These are phyloP conservation scores for Datnioides undecimradiatus DNA, from an alignment of 2,113 vertebrate genomes.

Conservation along the genomic window DNA sequence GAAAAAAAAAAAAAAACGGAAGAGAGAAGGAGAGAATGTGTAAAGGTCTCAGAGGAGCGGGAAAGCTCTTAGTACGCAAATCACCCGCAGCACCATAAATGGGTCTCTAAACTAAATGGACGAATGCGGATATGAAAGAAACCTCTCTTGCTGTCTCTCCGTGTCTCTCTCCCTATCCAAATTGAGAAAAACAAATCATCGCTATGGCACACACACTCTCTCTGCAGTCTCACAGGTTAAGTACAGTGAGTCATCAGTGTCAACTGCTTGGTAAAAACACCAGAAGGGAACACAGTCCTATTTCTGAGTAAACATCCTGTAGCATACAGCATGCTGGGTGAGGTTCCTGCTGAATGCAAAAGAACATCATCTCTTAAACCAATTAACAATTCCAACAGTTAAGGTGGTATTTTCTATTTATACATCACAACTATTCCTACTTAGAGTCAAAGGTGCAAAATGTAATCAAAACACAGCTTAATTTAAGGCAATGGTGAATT, in stretches of 20 bases:
- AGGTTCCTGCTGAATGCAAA: background rate
- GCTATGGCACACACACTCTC: background rate
- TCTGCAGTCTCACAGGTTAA: conserved; percentile 29
- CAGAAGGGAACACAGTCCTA: background rate
- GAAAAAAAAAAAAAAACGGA: conserved; percentile 61
- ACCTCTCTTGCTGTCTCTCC: conserved; percentile 1
- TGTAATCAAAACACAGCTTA: conserved; percentile 29
- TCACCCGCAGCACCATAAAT: conserved; percentile 63
- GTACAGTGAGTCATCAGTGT: conserved; percentile 23
- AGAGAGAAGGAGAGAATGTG: conserved; percentile 49
- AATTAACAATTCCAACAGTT: background rate
- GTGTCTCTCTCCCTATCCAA: conserved; percentile 6
- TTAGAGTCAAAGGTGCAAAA: conserved; percentile 61
- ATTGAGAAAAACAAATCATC: conserved; percentile 42
- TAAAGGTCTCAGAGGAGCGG: conserved; percentile 60
- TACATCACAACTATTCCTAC: conserved; percentile 33
- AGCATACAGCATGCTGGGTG: background rate
- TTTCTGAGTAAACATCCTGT: background rate
- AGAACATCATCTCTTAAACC: background rate
- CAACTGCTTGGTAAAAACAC: conserved; percentile 11
- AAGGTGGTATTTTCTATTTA: background rate
- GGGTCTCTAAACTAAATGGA: conserved; percentile 55
- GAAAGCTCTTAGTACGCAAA: conserved; percentile 71
- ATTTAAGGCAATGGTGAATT: background rate
- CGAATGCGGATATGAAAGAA: conserved; percentile 47